Evolutionary conservation across 2,797 vertebrate species (phyloP), one percentile per base, ranked within the genome.

Genomic region (Oreochromis grahami): DNA sequence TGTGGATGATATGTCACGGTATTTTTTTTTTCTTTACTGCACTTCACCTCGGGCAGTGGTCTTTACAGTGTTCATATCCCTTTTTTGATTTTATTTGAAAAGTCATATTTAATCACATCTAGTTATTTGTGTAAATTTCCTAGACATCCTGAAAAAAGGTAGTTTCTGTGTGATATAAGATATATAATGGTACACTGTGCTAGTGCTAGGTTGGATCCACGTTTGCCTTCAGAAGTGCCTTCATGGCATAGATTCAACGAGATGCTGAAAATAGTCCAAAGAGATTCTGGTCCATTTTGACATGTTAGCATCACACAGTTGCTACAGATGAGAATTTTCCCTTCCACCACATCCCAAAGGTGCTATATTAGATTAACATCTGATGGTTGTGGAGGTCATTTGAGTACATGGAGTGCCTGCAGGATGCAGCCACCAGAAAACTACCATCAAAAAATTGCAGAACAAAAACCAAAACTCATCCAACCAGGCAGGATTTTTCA

Each of bases 1-100:
- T 93, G 81, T 91, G 87, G 83, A 89, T 81, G n/a, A 79, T 10
- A 45, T 45, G n/a, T 45, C 13, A 41, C 12, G 41, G 29, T 19
- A 70, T 45, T 45, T 70, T 68, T 24, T 43, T 68, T 43, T 0
- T 4, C 34, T 11, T 12, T 13, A 38, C 12, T 55, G 10, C 29
- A 13, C 45, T 52, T 48, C 3, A 36, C n/a, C 3, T 48, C 3
- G 2, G 32, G 56, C 15, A 32, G 8, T 8, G 41, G 14, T 38
- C 45, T 63, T 72, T 45, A 53, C 6, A 5, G 6, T 45, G 4
- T 77, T 21, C 65, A 72, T 3, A 3, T 34, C 12, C 19, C 15
- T 70, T 50, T 74, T 74, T 50, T 32, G 4, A 45, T 36, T n/a
- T 79, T 8, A 48, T 58, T 58, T 77, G 1, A 14, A 63, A 21